Conservation (phyloP, 2,113 vertebrate genomes). For the Lutjanus erythropterus region DNA sequence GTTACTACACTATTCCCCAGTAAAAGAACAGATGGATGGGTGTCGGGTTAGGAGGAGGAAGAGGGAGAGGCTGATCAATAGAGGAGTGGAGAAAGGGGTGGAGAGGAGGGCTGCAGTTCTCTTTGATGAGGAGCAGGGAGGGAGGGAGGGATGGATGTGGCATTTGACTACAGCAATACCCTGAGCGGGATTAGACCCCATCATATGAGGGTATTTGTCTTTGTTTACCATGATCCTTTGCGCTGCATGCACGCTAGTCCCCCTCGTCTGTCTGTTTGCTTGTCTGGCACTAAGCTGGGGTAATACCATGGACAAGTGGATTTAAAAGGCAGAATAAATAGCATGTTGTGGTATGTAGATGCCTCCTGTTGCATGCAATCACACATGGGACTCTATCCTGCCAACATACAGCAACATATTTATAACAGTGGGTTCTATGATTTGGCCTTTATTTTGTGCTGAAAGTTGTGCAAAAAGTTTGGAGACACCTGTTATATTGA, state of each 20-base stretch:
- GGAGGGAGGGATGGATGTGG: conserved; percentile 46
- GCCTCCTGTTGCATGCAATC: conserved; percentile 65
- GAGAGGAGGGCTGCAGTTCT: conserved; percentile 13
- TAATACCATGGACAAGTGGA: conserved; percentile 73
- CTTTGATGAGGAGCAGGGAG: conserved; percentile 41
- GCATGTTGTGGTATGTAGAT: conserved; percentile 59
- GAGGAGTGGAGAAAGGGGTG: not conserved
- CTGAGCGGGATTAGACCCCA: conserved; percentile 75
- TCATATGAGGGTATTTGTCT: conserved; percentile 68
- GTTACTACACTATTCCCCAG: no score
- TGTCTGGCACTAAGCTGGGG: conserved; percentile 72
- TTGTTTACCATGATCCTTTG: conserved; percentile 69
- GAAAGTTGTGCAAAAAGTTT: not conserved
- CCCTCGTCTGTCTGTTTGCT: conserved; percentile 65
- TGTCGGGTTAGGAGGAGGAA: not conserved
- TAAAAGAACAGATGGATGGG: conserved; percentile 5
- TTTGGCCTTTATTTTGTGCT: not conserved
- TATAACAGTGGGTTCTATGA: conserved; percentile 4
- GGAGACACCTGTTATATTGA: not conserved
- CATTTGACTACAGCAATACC: conserved; percentile 55
- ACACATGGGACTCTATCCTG: conserved; percentile 19
- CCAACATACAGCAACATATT: not conserved
- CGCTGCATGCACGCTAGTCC: conserved; percentile 48
- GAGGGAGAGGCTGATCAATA: not conserved
- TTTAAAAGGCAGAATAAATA: conserved; percentile 71